These are phyloP conservation scores for Poecilia latipinna DNA, from an alignment of 2,113 vertebrate species.

Conservation along the genomic window DNA sequence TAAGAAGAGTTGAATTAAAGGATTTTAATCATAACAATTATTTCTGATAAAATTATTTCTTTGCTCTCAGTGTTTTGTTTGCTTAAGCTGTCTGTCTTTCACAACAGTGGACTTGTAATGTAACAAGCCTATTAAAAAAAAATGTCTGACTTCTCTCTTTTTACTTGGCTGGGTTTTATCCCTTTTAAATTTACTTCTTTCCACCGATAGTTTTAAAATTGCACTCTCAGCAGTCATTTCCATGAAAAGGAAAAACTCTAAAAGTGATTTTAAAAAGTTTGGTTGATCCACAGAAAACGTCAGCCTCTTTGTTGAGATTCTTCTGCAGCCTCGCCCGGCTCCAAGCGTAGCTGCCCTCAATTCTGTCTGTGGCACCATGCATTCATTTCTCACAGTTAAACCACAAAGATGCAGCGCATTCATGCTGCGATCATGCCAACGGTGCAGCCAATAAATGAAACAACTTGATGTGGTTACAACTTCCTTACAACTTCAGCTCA, in stretches of 20 bases:
- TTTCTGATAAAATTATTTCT: background rate
- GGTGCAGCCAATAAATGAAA: background rate
- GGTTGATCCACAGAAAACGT: background rate
- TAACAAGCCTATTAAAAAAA: too few relatives aligned
- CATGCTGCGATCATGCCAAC: background rate
- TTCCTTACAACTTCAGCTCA: background rate
- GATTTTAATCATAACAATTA: background rate
- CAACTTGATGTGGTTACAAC: slow-evolving; percentile 32
- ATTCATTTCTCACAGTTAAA: background rate
- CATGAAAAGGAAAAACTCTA: background rate
- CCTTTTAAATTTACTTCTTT: background rate
- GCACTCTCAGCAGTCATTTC: background rate
- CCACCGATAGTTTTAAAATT: background rate
- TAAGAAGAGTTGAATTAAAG: background rate
- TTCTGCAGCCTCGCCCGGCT: background rate
- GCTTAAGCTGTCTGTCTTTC: background rate
- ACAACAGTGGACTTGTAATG: too few relatives aligned
- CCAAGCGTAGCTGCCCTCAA: background rate
- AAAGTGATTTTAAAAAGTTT: background rate
- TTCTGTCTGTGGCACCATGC: background rate
- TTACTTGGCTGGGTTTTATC: background rate
- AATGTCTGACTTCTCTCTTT: too few relatives aligned
- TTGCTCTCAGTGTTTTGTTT: background rate
- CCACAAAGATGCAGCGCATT: slow-evolving; percentile 2
- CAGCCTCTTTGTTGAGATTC: background rate